Evolutionary conservation across 2,797 vertebrate genomes (phyloP).

Genomic region (Geotrypetes seraphini): DNA sequence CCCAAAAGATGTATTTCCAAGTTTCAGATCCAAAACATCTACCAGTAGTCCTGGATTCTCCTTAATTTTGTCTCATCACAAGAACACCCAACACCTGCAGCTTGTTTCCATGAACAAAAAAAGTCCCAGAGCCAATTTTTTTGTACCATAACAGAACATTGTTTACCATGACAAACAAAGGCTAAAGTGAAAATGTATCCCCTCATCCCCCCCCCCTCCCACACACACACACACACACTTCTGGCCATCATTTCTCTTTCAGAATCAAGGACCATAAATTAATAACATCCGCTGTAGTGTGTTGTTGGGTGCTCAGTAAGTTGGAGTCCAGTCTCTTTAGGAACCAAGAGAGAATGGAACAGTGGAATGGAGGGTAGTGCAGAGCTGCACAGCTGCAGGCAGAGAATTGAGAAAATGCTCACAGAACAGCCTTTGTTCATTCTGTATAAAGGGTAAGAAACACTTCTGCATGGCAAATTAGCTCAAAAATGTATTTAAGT

Average conservation of each 20-base stretch:
- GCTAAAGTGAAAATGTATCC: not conserved
- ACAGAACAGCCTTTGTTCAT: slow-evolving; percentile 63
- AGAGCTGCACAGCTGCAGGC: slow-evolving; percentile 58
- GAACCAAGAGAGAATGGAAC: slow-evolving; percentile 40
- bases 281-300: no score
- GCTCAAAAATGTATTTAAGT: slow-evolving; percentile 73
- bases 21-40: no score
- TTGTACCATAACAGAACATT: no score
- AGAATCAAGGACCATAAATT: no score
- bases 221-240: no score
- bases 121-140: no score
- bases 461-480: slow-evolving; percentile 74
- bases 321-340: slow-evolving; percentile 37
- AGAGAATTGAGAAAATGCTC: slow-evolving; percentile 48
- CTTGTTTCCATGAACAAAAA: no score
- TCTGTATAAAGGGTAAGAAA: slow-evolving; percentile 67
- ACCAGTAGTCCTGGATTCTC: no score
- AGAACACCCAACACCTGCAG: no score
- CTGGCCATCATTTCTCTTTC: not conserved
- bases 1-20: no score
- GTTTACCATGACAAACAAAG: no score
- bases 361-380: slow-evolving; percentile 40
- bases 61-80: no score
- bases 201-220: not conserved
- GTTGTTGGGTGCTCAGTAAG: slow-evolving; percentile 38